phyloP scores from a whole-genome alignment of 2,888 invertebrate species.

The Drosophila anomalata region DNA sequence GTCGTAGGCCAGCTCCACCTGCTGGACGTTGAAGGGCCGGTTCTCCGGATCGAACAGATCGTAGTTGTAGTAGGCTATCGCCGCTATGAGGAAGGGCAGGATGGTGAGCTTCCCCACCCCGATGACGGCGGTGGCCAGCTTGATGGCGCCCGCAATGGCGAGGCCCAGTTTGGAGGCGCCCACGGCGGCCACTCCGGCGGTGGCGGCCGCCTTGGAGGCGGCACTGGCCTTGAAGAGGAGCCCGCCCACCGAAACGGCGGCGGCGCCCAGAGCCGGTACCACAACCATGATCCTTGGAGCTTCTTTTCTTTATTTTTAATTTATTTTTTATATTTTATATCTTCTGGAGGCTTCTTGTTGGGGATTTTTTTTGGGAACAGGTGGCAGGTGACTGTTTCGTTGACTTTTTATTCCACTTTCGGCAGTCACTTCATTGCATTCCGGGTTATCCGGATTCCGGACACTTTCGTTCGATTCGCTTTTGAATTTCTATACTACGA shows the following conservation, averaged over 20 bases:
- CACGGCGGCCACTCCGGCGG: conserved; percentile 83
- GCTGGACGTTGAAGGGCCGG: conserved; percentile 89
- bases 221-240: conserved; percentile 82
- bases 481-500: neutral
- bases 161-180: conserved; percentile 82
- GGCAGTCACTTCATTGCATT: conserved; percentile 14
- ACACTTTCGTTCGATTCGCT: conserved; percentile 32
- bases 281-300: conserved; percentile 74
- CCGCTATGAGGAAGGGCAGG: conserved; percentile 90
- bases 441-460: conserved; percentile 3
- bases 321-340: neutral
- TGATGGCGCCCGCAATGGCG: conserved; percentile 87
- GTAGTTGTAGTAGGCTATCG: conserved; percentile 92
- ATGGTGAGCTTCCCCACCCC: conserved; percentile 90
- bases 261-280: conserved; percentile 77
- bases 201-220: conserved; percentile 79
- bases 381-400: neutral
- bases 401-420: conserved; percentile 1
- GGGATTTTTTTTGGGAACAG: neutral
- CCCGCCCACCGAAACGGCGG: conserved; percentile 81
- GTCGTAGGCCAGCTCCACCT: conserved; percentile 89
- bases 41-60: conserved; percentile 94
- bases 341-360: neutral
- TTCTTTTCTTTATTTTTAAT: neutral
- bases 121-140: conserved; percentile 88